A percentile compares a stretch with the other conserved stretches of the same genome.
Conservation (phyloP, 2,113 vertebrate species). For the Turdus rufiventris region DNA sequence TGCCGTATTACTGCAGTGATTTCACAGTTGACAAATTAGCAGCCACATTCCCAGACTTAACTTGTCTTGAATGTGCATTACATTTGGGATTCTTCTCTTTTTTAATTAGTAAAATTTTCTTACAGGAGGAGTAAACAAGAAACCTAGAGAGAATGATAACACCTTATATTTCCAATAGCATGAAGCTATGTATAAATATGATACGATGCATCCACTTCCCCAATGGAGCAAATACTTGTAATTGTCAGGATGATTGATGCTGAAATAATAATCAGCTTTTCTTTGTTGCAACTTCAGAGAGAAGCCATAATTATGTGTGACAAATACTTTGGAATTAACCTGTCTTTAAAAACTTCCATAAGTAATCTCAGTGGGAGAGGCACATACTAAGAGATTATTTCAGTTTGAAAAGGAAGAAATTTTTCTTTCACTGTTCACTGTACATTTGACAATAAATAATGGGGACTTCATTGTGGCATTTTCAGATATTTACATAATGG, state of each 20-base stretch:
- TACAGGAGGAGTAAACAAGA: neutral
- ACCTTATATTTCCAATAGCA: neutral
- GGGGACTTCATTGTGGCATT: neutral
- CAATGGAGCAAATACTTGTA: neutral
- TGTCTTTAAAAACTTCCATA: neutral
- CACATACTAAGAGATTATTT: neutral
- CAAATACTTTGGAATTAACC: neutral
- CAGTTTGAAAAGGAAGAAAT: neutral
- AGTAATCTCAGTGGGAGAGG: neutral
- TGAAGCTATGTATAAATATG: neutral
- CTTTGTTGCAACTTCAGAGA: neutral
- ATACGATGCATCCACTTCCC: neutral
- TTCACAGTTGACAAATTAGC: neutral
- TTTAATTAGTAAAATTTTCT: slow-evolving; percentile 7
- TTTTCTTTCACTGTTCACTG: neutral
- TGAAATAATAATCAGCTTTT: neutral
- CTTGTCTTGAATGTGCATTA: neutral
- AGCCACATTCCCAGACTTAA: neutral
- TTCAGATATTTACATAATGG: neutral
- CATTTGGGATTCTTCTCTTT: neutral
- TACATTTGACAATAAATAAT: neutral
- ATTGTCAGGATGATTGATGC: neutral
- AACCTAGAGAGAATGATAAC: neutral
- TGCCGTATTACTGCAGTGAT: neutral
- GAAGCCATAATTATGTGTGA: neutral